A percentile compares a stretch with the other conserved stretches of the same genome.
phyloP scores from a whole-genome alignment of 2,888 invertebrate species.

The Trisateles emortualis region DNA sequence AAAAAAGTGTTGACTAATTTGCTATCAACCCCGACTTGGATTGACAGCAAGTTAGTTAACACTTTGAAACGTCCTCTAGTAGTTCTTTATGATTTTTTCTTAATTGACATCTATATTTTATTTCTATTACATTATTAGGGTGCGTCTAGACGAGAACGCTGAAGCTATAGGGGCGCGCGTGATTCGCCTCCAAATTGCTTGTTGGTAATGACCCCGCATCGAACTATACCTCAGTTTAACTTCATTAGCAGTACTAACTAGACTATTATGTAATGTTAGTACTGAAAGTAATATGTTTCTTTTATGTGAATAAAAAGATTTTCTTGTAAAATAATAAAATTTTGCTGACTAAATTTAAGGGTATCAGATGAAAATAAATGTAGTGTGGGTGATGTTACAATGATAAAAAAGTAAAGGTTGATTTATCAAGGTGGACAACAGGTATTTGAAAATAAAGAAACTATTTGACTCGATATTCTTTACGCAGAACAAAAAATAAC shows the following conservation, averaged over 20 bases:
- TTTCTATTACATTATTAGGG: constrained; percentile 41
- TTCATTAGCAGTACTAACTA: constrained; percentile 12
- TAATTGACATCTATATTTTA: constrained; percentile 37
- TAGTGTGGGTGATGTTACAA: too few species aligned
- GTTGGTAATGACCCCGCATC: constrained; percentile 45
- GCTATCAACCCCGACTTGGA: too few species aligned
- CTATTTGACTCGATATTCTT: too few species aligned
- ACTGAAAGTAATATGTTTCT: background rate
- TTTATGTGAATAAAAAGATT: background rate
- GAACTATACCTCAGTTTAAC: constrained; percentile 38
- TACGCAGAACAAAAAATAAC: too few species aligned
- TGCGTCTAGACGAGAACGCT: constrained; percentile 42
- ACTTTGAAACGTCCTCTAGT: constrained; percentile 10
- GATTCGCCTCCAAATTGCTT: constrained; percentile 41
- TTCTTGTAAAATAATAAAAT: background rate
- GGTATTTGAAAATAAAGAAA: too few species aligned
- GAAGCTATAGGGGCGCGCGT: constrained; percentile 41
- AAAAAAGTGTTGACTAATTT: too few species aligned
- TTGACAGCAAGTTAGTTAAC: background rate
- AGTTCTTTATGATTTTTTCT: constrained; percentile 19
- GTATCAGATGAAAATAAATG: background rate
- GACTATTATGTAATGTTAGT: constrained; percentile 1
- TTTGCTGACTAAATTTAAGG: background rate
- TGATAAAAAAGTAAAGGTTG: too few species aligned
- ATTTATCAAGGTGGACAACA: too few species aligned